Evolutionary conservation across 2,888 invertebrate species (phyloP), one percentile per base, ranked within the genome.

Genomic region (Eupelmus urozonus): DNA sequence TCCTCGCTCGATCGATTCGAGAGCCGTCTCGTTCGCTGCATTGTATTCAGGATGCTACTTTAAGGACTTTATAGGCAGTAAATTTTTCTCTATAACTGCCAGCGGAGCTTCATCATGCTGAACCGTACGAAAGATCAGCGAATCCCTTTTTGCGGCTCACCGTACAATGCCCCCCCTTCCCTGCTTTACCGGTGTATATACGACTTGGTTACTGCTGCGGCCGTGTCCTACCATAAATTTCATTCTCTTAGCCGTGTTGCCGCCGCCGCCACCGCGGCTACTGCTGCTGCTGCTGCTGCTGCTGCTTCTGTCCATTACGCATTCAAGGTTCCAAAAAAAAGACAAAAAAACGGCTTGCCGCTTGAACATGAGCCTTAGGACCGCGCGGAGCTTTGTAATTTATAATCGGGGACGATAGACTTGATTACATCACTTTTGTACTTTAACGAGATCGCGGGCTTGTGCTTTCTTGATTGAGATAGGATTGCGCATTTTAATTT

Each of bases 301-400:
- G n/a, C n/a, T n/a, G n/a, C n/a, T n/a, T n/a, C 45, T 40, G 40
- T 27, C 25, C 67, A 62, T 77, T 77, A 67, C 18, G 67, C 70
- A 77, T 72, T 72, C 72, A 72, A 67, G 67, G 59, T 25, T 70
- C 29, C 25, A n/a, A 66, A 66, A 77, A 71, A 60, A 67, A 34
- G 5, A 34, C 34, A 9, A 34, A 34, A 34, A 9, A 34, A 34
- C 3, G 34, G 29, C 20, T 20, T 13, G 29, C 27, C 27, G 23
- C 29, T 59, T 18, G 53, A 23, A 57, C 34, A 11, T 27, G 60
- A 71, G 71, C 27, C 49, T 59, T 57, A 45, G 27, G 9, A 66
- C 27, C 62, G 40, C 65, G 34, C 34, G n/a, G 25, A 55, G n/a
- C 11, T 60, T 60, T 42, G 60, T 60, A 66, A 45, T 72, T 77